Conservation (phyloP, 2,113 vertebrate species). For the Hemiscyllium ocellatum region DNA sequence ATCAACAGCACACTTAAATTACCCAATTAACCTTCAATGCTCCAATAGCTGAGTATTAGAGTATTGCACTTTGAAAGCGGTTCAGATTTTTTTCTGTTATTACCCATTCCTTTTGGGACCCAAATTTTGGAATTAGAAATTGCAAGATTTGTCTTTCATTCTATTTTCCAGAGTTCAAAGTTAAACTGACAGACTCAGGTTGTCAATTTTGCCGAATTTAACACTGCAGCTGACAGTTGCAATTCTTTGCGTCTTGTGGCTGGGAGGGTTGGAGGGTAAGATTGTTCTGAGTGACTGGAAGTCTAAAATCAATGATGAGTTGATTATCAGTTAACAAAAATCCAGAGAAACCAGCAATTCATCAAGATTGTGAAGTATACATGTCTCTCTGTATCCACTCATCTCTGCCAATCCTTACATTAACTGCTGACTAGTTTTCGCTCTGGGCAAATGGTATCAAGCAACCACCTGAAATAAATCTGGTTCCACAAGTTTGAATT, state of each 20-base stretch:
- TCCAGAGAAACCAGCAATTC: not conserved
- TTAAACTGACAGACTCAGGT: slow-evolving; percentile 24
- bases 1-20: slow-evolving; percentile 24
- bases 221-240: not conserved
- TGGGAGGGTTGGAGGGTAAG: not conserved
- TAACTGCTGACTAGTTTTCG: not conserved
- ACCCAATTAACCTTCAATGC: slow-evolving; percentile 6
- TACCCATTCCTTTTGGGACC: not conserved
- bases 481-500: not conserved
- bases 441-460: not conserved
- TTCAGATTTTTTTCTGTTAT: not conserved
- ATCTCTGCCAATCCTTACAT: not conserved
- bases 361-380: not conserved
- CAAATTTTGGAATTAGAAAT: not conserved
- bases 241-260: not conserved
- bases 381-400: not conserved
- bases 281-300: not conserved
- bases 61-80: not conserved
- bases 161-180: slow-evolving; percentile 8
- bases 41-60: not conserved
- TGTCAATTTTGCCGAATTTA: slow-evolving; percentile 1
- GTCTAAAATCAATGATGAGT: not conserved
- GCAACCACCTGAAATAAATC: not conserved
- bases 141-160: not conserved
- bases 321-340: not conserved